Evolutionary conservation across 2,888 invertebrate species (phyloP).

Genomic region (Odontocerum albicorne): DNA sequence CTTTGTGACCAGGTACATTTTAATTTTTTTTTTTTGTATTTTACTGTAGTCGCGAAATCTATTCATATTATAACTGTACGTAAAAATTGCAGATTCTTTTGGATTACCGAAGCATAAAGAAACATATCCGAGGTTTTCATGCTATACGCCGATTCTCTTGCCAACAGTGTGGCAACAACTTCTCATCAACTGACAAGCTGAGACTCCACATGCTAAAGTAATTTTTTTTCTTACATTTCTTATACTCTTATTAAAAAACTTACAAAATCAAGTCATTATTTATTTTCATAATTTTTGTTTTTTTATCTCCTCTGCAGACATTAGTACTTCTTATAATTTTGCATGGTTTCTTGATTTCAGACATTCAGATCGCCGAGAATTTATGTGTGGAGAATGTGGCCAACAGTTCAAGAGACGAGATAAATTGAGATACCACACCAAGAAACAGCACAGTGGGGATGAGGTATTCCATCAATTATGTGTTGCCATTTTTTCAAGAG

Average conservation of each 20-base stretch:
- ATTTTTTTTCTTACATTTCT: too few relatives aligned
- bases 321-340: too few relatives aligned
- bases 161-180: slow-evolving; percentile 67
- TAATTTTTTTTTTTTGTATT: too few relatives aligned
- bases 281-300: too few relatives aligned
- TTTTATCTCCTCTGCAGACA: too few relatives aligned
- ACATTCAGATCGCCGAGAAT: slow-evolving; percentile 67
- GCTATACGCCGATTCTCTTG: slow-evolving; percentile 68
- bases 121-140: slow-evolving; percentile 75
- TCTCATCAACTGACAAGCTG: slow-evolving; percentile 71
- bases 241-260: too few relatives aligned
- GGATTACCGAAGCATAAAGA: slow-evolving; percentile 69
- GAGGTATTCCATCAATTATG: too few relatives aligned
- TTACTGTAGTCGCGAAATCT: too few relatives aligned
- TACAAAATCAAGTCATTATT: too few relatives aligned
- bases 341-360: slow-evolving; percentile 39
- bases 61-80: too few relatives aligned
- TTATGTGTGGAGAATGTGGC: slow-evolving; percentile 75
- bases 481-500: too few relatives aligned
- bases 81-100: slow-evolving; percentile 53
- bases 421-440: slow-evolving; percentile 72
- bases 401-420: slow-evolving; percentile 78
- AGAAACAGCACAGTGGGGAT: slow-evolving; percentile 60
- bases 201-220: slow-evolving; percentile 68
- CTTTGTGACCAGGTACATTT: slow-evolving; percentile 63